Base-by-base conservation (phyloP, 2,888 invertebrate genomes). In the Corythucha ciliata region DNA sequence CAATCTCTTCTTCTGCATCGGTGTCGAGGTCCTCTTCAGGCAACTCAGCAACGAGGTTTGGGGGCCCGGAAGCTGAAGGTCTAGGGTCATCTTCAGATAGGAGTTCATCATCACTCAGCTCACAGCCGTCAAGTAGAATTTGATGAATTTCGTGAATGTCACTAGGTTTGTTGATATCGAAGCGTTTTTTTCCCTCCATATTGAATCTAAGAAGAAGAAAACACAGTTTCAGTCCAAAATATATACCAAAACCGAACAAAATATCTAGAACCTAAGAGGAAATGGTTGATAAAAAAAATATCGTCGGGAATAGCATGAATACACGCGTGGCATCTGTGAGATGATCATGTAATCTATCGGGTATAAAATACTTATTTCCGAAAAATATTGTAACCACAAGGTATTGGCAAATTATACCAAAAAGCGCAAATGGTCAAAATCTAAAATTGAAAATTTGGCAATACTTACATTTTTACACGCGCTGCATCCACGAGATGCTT, bases 331-430 rank as follows among this genome's bases (percentile, higher is more conserved):
- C 48, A 48, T 48, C 20, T 48, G 48, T 48, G 37, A 48, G 48
- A 48, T 48, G 48, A 48, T 25, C 47, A 47, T 47, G 47, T 14
- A 18, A n/a, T 24, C 47, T 47, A 47, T 47, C 47, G 24, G 47
- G 47, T 47, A 47, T 16, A 47, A 47, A 47, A 47, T 47, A 47
- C 34, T 21, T 3, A 47, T 47, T 47, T 48, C 48, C 26, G 21
- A 40, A 48, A 48, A 48, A 48, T 48, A 48, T 48, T 48, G 48
- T 48, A 40, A 48, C 40, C 48, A 40, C 25, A 48, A 48, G 48
- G 48, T 48, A 48, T 48, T 27, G 26, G 26, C 22, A 48, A 48
- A 48, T 48, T 48, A 27, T 48, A 25, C 37, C 39, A 39, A 48
- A 48, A 48, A 48, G 26, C 25, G 39, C 25, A n/a, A 48, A 48